Evolutionary conservation across 2,113 vertebrate species (phyloP), one percentile per base, ranked within the genome.

Genomic region (Willisornis vidua): DNA sequence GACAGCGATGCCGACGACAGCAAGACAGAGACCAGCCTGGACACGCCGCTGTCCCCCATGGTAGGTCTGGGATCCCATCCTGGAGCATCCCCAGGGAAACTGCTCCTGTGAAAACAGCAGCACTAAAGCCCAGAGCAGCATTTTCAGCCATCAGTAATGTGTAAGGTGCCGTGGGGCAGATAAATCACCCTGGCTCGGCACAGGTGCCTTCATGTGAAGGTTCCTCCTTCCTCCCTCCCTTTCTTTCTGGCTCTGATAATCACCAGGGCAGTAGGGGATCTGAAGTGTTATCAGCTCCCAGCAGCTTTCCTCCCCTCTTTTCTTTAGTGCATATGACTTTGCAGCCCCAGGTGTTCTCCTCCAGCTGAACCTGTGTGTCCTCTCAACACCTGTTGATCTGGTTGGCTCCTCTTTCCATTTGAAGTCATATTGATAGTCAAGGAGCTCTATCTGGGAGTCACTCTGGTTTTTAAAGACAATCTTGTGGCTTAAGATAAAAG

Each of bases 1-100:
- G 99, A 99, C 98, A 99, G 99, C 3, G 99, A 99, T 51, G 99
- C 98, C 1, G 99, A 99, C 0, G 99, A 99, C 98, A 99, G 99
- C 97, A 99, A 99, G 98, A 99, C 99, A 2, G 99, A 99, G 97
- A 99, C 99, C 90, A 99, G 99, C 93, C 94, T 99, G 98, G 99
- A 99, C 97, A 99, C 99, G 0, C 99, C 99, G 0, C 93, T 99
- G 97, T 99, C 99, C 1, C 99, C 99, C 72, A 99, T 99, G 99
- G 99, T 99, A 97, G 72, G 98, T 96, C 62, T 49, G 33, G 6
- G 15, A 5, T 3, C 9, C 3, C 57, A 5, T 41, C 54, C 70
- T 4, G 24, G 48, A 33, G 52, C 20, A 12, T 26, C 58, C 49
- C 0, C 25, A 4, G 4, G 45, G 58, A 13, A 19, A 13, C 62